Evolutionary conservation across 2,113 vertebrate genomes (phyloP), one percentile per base, ranked within the genome.

Genomic region (Charadrius vociferus): DNA sequence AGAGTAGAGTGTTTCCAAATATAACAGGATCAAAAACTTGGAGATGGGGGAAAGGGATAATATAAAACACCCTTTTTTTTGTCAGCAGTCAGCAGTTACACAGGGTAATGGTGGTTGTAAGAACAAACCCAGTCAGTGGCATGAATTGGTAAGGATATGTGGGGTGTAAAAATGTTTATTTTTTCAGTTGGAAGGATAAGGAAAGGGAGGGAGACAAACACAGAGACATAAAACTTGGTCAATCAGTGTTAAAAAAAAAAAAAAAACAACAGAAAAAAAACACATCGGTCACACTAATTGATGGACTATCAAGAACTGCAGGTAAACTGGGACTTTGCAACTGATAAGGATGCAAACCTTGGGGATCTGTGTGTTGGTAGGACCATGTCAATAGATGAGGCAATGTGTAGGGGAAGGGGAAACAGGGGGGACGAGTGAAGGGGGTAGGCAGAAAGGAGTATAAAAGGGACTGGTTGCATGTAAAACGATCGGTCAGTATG

Each of bases 401-500:
- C 36, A 50, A 65, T 7, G 10, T 45, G 13, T 24, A 66, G 15
- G 15, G 10, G 32, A 45, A 79, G 22, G 21, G 34, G 8, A 3
- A 47, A 22, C 19, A 47, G 41, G 26, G 20, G 4, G 43, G 32
- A 52, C 45, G 12, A 66, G 34, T 29, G n/a, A 34, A 10, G 14
- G 1, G 6, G 3, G 5, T 32, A 27, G 14, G 32, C 41, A 71
- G 36, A 49, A 56, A 36, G 4, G 5, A 3, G 8, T 36, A 53
- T 59, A 37, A 45, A 75, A 61, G 17, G 11, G 8, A 32, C 19
- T 39, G 7, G 26, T 30, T 6, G 8, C 8, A 6, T 32, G 30
- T 45, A 58, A 65, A 65, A 7, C 0, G 8, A 4, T 7, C 2
- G 1, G 20, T 58, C 10, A 37, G 21, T 52, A 65, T 3, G 4